Evolutionary conservation across 2,113 vertebrate genomes (phyloP).

Genomic region (Stegostoma tigrinum): DNA sequence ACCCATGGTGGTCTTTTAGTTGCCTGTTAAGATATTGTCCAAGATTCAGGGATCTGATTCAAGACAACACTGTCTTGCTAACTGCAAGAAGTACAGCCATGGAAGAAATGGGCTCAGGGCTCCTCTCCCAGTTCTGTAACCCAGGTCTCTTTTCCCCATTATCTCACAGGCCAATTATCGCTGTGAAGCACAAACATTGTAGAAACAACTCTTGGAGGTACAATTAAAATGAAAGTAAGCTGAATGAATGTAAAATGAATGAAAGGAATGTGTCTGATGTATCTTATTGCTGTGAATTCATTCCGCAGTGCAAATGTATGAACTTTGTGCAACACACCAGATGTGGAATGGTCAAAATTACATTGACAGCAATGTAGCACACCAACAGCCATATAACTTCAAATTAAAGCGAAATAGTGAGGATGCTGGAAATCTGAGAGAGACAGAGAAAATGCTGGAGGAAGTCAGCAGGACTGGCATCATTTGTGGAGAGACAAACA

Average conservation of each 20-base stretch:
- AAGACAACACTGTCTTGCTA: neutral
- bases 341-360: neutral
- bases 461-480: no score
- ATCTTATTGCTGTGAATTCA: neutral
- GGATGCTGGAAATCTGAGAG: no score
- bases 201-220: neutral
- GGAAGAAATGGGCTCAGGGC: neutral
- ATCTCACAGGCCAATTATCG: neutral
- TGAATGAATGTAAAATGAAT: neutral
- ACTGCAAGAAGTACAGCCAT: neutral
- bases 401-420: no score
- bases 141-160: no score
- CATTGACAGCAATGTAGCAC: neutral
- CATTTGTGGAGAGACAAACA: no score
- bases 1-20: neutral
- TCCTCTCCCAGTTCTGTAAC: neutral
- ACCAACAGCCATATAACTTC: no score
- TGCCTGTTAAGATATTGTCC: neutral
- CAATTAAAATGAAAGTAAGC: neutral
- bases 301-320: neutral
- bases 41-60: neutral
- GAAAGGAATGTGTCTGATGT: neutral
- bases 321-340: neutral
- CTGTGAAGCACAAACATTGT: neutral
- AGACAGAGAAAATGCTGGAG: no score